Evolutionary conservation across 1,140 invertebrate genomes (phyloP), one percentile per base, ranked within the genome.

Genomic region (Heliconius congener): DNA sequence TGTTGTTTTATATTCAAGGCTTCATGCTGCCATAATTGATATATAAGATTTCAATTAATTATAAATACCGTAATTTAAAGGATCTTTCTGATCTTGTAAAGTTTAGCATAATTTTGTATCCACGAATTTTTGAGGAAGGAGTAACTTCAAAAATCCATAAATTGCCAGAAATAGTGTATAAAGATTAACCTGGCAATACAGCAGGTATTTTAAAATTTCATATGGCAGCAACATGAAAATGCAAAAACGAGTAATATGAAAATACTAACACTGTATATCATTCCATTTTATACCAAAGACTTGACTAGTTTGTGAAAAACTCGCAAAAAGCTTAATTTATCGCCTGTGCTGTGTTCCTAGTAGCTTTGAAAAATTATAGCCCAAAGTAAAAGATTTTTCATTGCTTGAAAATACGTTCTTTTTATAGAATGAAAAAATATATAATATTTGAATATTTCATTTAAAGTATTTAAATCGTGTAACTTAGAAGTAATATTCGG

Each of bases 41-140:
- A 71, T 71, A 71, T 52, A 76, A 66, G 75, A 76, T 76, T 76
- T 76, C 66, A 71, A 76, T 76, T 76, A 76, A 76, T 76, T 71
- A 39, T 39, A 37, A 71, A 76, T 52, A 76, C 37, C 66, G n/a
- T 76, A 46, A 76, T 71, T 76, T 52, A 71, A 34, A 27, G 57
- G 75, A 71, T 71, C 75, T 50, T 50, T 52, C 66, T 50, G 60
- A 76, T 76, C 55, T 74, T 18, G 19, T 46, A 37, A 76, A 76
- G 37, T 76, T 76, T 76, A 57, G 74, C 57, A 76, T 76, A 76
- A 76, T 76, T 76, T 76, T 70, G 74, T 70, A 66, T 30, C 1
- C 30, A 3, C 8, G 42, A 13, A 46, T 46, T 46, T 34, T 46
- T 46, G 42, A 46, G 42, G 0, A 13, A 55, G 19, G 19, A 5